Evolutionary conservation across 2,888 invertebrate genomes (phyloP).

Genomic region (Leptopilina myrica): DNA sequence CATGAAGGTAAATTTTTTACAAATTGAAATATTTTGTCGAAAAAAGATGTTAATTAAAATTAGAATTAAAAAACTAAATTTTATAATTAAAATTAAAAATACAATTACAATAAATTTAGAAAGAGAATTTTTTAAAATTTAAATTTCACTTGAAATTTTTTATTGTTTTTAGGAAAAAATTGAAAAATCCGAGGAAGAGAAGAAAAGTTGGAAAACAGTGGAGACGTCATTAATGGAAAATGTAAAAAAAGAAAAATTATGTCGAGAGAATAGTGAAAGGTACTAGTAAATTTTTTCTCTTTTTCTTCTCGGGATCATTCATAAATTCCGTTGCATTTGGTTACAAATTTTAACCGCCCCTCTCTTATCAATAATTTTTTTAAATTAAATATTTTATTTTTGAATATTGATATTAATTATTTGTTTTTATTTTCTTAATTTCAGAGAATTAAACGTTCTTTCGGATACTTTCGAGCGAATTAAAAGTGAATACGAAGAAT

Average conservation of each 20-base stretch:
- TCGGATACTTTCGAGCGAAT: slow-evolving; percentile 73
- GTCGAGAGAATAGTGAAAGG: slow-evolving; percentile 60
- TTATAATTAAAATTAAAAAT: too few relatives aligned
- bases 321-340: too few relatives aligned
- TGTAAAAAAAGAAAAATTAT: slow-evolving; percentile 57
- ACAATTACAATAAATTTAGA: too few relatives aligned
- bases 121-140: too few relatives aligned
- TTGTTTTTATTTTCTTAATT: slow-evolving; percentile 15
- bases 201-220: slow-evolving; percentile 49
- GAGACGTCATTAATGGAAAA: slow-evolving; percentile 53
- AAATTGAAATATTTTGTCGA: not conserved
- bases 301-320: not conserved
- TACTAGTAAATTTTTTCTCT: slow-evolving; percentile 44
- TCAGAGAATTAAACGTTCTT: slow-evolving; percentile 63
- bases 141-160: not conserved
- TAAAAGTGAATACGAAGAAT: slow-evolving; percentile 77
- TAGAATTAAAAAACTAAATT: too few relatives aligned
- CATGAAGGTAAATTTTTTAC: slow-evolving; percentile 1
- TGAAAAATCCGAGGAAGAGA: slow-evolving; percentile 55
- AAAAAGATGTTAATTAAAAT: too few relatives aligned
- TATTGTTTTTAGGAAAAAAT: slow-evolving; percentile 49
- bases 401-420: not conserved
- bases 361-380: not conserved
- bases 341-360: too few relatives aligned
- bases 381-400: not conserved